Conservation (phyloP, 1,140 invertebrate genomes). For the Drosophila quadrilineata region DNA sequence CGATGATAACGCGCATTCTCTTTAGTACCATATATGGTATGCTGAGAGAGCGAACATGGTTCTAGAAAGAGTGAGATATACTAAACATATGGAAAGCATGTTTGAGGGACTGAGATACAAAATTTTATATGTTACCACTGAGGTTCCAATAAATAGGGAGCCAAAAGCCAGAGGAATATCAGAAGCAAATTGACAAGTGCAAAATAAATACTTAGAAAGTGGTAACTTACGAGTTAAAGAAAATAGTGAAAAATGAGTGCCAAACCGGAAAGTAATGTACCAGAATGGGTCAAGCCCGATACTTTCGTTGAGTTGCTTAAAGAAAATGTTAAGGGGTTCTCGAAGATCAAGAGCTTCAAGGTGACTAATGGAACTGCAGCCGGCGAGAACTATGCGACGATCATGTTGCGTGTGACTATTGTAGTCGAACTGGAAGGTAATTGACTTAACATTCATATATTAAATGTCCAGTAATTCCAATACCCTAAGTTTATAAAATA, state of each 20-base stretch:
- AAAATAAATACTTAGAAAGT: too few relatives aligned
- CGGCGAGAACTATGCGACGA: constrained; percentile 61
- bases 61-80: background rate
- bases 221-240: constrained; percentile 63
- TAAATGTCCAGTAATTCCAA: background rate
- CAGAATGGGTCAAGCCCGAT: constrained; percentile 51
- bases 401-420: constrained; percentile 49
- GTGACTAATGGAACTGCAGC: constrained; percentile 26
- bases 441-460: background rate
- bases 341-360: constrained; percentile 54
- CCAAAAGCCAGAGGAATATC: constrained; percentile 68
- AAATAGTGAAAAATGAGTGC: too few relatives aligned
- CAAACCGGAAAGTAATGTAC: constrained; percentile 43
- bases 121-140: too few relatives aligned
- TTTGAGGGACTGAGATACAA: too few relatives aligned
- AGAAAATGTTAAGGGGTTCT: constrained; percentile 43
- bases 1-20: background rate
- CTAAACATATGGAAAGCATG: too few relatives aligned
- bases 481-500: background rate
- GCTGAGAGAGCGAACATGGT: background rate
- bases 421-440: constrained; percentile 57
- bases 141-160: constrained; percentile 53
- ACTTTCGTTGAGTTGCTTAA: constrained; percentile 52
- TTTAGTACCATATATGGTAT: constrained; percentile 6
- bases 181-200: constrained; percentile 19